These are phyloP conservation scores for Pegoplata infirma DNA, from an alignment of 2,888 invertebrate species.

Conservation along the genomic window DNA sequence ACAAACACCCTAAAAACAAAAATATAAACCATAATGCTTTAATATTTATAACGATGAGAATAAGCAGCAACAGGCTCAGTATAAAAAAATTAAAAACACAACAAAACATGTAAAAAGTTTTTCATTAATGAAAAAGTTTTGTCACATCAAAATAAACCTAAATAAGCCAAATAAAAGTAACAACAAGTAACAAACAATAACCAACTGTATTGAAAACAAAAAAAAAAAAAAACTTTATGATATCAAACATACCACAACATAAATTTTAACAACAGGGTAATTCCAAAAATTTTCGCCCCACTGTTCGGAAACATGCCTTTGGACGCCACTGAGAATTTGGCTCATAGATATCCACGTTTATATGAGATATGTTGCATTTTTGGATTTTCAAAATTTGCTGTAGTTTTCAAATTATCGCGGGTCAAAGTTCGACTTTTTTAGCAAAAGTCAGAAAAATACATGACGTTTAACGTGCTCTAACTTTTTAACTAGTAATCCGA, in stretches of 20 bases:
- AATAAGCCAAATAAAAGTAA: slow-evolving; percentile 61
- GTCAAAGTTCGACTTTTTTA: too few species aligned
- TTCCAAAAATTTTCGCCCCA: too few species aligned
- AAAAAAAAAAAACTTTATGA: slow-evolving; percentile 42
- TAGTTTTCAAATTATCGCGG: too few species aligned
- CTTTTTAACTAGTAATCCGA: too few species aligned
- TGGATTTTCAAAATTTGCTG: too few species aligned
- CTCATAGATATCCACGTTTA: too few species aligned
- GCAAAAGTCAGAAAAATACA: too few species aligned
- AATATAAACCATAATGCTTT: slow-evolving; percentile 37
- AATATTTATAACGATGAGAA: slow-evolving; percentile 44
- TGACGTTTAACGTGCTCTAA: too few species aligned
- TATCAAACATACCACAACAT: slow-evolving; percentile 61
- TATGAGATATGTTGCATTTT: too few species aligned
- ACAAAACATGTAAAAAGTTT: slow-evolving; percentile 46
- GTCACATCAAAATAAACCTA: slow-evolving; percentile 61
- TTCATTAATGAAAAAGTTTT: slow-evolving; percentile 62
- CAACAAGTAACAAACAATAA: slow-evolving; percentile 36
- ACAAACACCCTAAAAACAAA: slow-evolving; percentile 16
- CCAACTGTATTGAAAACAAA: slow-evolving; percentile 43
- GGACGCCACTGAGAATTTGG: too few species aligned
- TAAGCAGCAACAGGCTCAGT: slow-evolving; percentile 48
- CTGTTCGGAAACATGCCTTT: too few species aligned
- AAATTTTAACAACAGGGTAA: slow-evolving; percentile 51
- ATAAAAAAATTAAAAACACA: slow-evolving; percentile 1